Percentiles rank a stretch among this genome's conserved stretches.
Evolutionary conservation across 2,888 invertebrate genomes (phyloP).

Genomic region (Magallana nippona): DNA sequence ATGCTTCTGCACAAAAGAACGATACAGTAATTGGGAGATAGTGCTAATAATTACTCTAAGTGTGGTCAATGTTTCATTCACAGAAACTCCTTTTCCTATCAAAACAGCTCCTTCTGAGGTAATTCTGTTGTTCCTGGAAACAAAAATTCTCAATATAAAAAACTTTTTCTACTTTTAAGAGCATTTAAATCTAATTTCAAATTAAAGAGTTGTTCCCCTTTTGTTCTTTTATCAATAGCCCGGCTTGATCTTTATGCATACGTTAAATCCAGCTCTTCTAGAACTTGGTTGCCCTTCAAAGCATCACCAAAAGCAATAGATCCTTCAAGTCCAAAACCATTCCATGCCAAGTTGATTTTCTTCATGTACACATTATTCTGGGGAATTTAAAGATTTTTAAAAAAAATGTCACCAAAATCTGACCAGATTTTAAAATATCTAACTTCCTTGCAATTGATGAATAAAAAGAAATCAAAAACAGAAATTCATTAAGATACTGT

Average conservation of each 20-base stretch:
- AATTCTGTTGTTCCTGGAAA: slow-evolving; percentile 78
- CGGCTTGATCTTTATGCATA: slow-evolving; percentile 60
- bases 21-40: not conserved
- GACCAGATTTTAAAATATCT: not conserved
- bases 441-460: not conserved
- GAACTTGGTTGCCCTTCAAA: slow-evolving; percentile 75
- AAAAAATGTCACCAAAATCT: not conserved
- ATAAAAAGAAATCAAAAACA: not conserved
- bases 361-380: slow-evolving; percentile 78
- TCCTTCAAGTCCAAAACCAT: slow-evolving; percentile 79
- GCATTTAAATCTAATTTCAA: not conserved
- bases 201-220: slow-evolving; percentile 25
- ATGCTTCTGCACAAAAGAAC: no score
- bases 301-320: slow-evolving; percentile 76
- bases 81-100: slow-evolving; percentile 77
- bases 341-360: slow-evolving; percentile 78
- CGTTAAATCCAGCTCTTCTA: slow-evolving; percentile 78
- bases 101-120: slow-evolving; percentile 78
- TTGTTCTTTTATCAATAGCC: not conserved
- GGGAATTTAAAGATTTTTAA: slow-evolving; percentile 51
- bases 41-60: slow-evolving; percentile 76
- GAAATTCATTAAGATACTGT: no score
- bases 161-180: not conserved
- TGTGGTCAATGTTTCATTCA: slow-evolving; percentile 75
- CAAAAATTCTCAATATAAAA: slow-evolving; percentile 8